Evolutionary conservation across 1,140 invertebrate species (phyloP), one percentile per base, ranked within the genome.

Genomic region (Argopecten irradians): DNA sequence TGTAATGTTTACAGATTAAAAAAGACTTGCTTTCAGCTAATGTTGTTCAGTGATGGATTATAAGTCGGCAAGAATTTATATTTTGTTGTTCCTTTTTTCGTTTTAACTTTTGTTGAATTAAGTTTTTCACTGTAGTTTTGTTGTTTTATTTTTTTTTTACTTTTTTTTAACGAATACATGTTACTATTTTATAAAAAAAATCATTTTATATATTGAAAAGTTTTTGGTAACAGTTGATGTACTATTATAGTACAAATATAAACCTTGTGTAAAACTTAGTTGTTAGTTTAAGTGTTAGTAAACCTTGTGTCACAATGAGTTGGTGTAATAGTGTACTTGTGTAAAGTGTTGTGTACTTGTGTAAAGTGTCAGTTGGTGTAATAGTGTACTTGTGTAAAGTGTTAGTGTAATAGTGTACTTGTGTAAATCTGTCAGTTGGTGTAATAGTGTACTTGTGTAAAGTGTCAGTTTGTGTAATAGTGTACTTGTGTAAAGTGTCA

Each of bases 1-100:
- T n/a, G n/a, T n/a, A n/a, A n/a, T n/a, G n/a, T n/a, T n/a, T n/a
- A n/a, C n/a, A n/a, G n/a, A n/a, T 71, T 71, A 55, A 71, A 5
- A 71, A 71, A 71, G 55, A 71, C 55, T 71, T 71, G 55, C 55
- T 71, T 71, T 71, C 55, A 71, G 55, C 55, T 71, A 71, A 28
- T 71, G 55, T 71, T 71, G 55, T 71, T 5, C 55, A 71, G 14
- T 71, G 55, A 71, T 71, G 55, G n/a, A 71, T 28, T 28, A 71
- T 28, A 71, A 71, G n/a, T 71, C 55, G 28, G 55, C 55, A 71
- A 71, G 22, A 71, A 28, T 28, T 71, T 2, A 55, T 71, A 19
- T 71, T 71, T 28, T 71, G 28, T 5, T 71, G 55, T 71, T 71
- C 22, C 55, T 71, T 71, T 28, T 71, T 19, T 46, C 9, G n/a